Conservation (phyloP, 2,113 vertebrate species). For the Gasterosteus aculeatus region DNA sequence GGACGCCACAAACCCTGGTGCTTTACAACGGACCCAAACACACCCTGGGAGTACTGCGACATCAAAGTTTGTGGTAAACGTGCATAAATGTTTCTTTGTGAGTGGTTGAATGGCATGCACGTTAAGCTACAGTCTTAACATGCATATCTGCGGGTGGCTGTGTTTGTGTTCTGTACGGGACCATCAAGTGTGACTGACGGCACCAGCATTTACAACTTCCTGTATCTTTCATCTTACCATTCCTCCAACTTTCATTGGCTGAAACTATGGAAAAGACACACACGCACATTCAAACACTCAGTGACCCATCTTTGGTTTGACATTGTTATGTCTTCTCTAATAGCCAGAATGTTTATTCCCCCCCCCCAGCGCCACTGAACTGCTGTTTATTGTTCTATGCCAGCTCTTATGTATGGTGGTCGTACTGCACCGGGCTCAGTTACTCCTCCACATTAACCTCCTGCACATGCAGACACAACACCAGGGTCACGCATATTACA, state of each 20-base stretch:
- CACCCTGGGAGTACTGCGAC: slow-evolving; percentile 95
- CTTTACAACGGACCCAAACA: slow-evolving; percentile 94
- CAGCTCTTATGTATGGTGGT: slow-evolving; percentile 43
- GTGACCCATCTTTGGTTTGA: slow-evolving; percentile 1
- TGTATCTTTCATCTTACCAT: slow-evolving; percentile 68
- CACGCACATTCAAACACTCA: slow-evolving; percentile 2
- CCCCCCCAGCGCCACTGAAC: slow-evolving; percentile 32
- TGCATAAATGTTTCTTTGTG: slow-evolving; percentile 54
- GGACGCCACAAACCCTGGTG: slow-evolving; percentile 95
- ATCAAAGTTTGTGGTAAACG: slow-evolving; percentile 96
- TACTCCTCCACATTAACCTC: slow-evolving; percentile 55
- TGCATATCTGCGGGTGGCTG: slow-evolving; percentile 18
- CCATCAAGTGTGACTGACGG: slow-evolving; percentile 39
- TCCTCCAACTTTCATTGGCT: slow-evolving; percentile 26
- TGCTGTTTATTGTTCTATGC: slow-evolving; percentile 71
- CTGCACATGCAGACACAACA: slow-evolving; percentile 55
- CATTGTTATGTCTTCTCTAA: slow-evolving; percentile 66
- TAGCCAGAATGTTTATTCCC: slow-evolving; percentile 69
- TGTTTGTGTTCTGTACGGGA: slow-evolving; percentile 10
- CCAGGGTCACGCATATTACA: slow-evolving; percentile 31
- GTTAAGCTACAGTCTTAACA: neutral
- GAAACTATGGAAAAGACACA: neutral
- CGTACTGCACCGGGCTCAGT: slow-evolving; percentile 51
- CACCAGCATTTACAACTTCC: slow-evolving; percentile 84
- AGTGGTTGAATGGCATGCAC: slow-evolving; percentile 24